These are phyloP conservation scores for Hylomyscus alleni DNA, from an alignment of 2,797 vertebrate genomes.

Conservation along the genomic window DNA sequence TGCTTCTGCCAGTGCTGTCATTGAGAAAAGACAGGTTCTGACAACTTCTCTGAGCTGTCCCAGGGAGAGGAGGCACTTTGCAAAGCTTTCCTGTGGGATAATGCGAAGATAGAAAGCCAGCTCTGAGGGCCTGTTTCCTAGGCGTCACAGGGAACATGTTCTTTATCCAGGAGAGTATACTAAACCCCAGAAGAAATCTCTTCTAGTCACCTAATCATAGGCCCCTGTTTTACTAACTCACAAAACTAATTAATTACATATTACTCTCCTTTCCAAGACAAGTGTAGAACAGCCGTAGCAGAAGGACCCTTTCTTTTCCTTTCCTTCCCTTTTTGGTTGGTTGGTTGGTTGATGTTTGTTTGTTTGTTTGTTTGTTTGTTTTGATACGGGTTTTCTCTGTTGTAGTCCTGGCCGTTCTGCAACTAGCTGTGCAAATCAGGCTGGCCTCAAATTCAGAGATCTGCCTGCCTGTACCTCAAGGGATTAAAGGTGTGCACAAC, in stretches of 20 bases:
- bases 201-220: neutral
- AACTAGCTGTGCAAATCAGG: neutral
- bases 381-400: neutral
- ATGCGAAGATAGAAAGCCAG: neutral
- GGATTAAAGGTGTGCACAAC: neutral
- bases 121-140: neutral
- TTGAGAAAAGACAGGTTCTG: neutral
- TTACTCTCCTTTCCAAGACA: neutral
- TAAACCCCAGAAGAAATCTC: neutral
- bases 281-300: neutral
- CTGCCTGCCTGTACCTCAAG: neutral
- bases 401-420: neutral
- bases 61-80: neutral
- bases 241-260: slow-evolving; percentile 16
- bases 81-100: neutral
- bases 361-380: neutral
- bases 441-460: neutral
- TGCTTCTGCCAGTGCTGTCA: neutral
- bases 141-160: neutral
- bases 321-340: neutral
- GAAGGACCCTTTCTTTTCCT: neutral
- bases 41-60: neutral
- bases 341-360: neutral
- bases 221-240: neutral
- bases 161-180: neutral